A percentile compares a stretch with the other conserved stretches of the same genome.
Conservation (phyloP, 2,888 invertebrate genomes). For the Andrena bicolor region DNA sequence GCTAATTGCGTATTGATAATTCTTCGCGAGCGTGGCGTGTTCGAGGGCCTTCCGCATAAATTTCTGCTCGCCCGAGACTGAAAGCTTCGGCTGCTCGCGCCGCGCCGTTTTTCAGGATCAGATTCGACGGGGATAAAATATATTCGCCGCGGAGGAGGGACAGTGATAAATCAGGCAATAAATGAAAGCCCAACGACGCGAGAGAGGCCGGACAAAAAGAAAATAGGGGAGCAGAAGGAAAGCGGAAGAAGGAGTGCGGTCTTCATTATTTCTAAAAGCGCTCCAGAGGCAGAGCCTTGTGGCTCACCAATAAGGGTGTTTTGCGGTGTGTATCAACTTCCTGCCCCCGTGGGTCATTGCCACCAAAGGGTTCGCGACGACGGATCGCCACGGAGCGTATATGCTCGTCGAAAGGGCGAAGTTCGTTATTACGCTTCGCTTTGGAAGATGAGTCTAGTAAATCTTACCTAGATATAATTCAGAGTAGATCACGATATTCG, state of each 20-base stretch:
- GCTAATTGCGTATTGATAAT: constrained; percentile 56
- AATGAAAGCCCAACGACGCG: constrained; percentile 64
- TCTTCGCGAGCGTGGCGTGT: constrained; percentile 24
- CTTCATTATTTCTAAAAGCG: constrained; percentile 74
- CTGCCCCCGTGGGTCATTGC: constrained; percentile 6
- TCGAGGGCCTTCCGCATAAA: constrained; percentile 55
- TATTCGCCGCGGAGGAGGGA: constrained; percentile 57
- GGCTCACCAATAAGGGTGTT: constrained; percentile 53
- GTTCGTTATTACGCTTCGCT: neutral
- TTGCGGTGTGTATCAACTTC: constrained; percentile 47
- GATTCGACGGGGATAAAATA: constrained; percentile 70
- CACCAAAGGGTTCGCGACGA: constrained; percentile 21
- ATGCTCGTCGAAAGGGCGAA: neutral
- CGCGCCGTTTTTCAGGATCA: constrained; percentile 69
- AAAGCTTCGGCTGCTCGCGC: constrained; percentile 26
- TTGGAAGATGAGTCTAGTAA: too few relatives aligned
- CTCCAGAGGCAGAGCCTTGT: constrained; percentile 43
- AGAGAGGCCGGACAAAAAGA: constrained; percentile 60
- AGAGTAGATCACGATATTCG: too few relatives aligned
- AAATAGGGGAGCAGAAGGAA: constrained; percentile 56
- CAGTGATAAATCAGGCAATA: constrained; percentile 71
- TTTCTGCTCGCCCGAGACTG: constrained; percentile 12
- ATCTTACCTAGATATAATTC: too few relatives aligned
- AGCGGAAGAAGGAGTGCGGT: constrained; percentile 56
- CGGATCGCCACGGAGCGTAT: constrained; percentile 17